phyloP scores from a whole-genome alignment of 2,113 vertebrate species.

The Anthoscopus minutus region DNA sequence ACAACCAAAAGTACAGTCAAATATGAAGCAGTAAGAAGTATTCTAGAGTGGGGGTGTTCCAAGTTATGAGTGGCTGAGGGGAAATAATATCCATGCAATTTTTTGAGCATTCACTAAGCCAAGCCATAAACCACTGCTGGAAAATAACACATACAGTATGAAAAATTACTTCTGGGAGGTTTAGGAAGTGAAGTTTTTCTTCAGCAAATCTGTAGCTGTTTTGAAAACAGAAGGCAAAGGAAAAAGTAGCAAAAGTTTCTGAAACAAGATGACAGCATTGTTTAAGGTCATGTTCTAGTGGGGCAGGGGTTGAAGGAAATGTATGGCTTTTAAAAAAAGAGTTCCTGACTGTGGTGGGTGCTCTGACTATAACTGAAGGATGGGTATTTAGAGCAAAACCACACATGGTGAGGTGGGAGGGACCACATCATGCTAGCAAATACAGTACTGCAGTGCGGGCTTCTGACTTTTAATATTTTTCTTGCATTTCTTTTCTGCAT shows the following conservation, averaged over 20 bases:
- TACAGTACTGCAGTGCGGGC: constrained; percentile 58
- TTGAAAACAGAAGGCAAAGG: background rate
- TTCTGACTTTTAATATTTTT: constrained; percentile 73
- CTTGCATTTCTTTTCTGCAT: constrained; percentile 80
- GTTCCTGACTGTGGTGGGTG: background rate
- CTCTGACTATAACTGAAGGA: background rate
- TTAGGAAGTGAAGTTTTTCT: background rate
- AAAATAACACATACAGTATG: background rate
- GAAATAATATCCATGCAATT: background rate
- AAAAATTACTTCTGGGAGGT: constrained; percentile 13
- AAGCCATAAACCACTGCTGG: constrained; percentile 19
- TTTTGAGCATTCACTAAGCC: background rate
- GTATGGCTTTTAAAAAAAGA: background rate
- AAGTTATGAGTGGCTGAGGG: background rate
- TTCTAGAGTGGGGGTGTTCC: background rate
- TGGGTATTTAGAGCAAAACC: constrained; percentile 17
- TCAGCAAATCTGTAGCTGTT: background rate
- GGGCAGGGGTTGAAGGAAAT: background rate
- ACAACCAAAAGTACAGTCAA: background rate
- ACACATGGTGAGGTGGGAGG: constrained; percentile 48
- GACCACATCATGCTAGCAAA: constrained; percentile 57
- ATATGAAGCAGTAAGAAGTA: background rate
- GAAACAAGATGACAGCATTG: background rate
- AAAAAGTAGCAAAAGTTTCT: background rate
- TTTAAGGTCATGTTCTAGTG: background rate